Base-by-base conservation (phyloP, 1,140 invertebrate genomes). In the Drosophila parvula region DNA sequence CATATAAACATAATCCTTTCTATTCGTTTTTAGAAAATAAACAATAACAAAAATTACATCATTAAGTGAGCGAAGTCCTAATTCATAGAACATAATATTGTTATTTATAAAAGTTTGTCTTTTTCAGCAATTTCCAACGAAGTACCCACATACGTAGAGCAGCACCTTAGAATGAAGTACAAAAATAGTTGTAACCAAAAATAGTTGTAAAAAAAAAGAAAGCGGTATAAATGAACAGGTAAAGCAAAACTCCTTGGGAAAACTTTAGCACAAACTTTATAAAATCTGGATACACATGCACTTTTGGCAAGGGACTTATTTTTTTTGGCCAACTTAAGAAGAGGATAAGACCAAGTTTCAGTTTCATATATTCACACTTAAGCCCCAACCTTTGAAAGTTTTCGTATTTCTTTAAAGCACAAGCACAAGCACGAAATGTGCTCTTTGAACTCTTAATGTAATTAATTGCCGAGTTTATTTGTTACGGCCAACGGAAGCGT, bases 391-490 rank as follows among this genome's bases (percentile, higher is more conserved):
- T 56, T 55, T 6, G 51, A 44, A 60, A 60, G 28, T 60, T 60
- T 22, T 22, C 22, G 1, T 11, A 6, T 22, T 50, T 34, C 16
- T 34, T 60, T 36, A 53, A 36, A 22, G 57, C 30, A 16, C 18
- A 55, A 10, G 18, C 44, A 27, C 22, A 61, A 8, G n/a, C n/a
- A n/a, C 27, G 2, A 40, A 40, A 30, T 22, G 50, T 65, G 43
- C 34, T 27, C 63, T 65, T 28, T 62, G 63, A 63, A 63, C 57
- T 63, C 32, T 47, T 47, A 47, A 48, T 61, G 43, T 63, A 62
- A 67, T 67, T 67, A 67, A 45, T 40, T 62, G 58, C 45, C 45
- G 10, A 41, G 16, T 50, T 28, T 63, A 58, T 41, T 63, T 63
- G 50, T 62, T 50, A 28, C 50, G 53, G 50, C 51, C 28, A 4